Conservation (phyloP, 2,888 invertebrate genomes). For the Thereva nobilitata region DNA sequence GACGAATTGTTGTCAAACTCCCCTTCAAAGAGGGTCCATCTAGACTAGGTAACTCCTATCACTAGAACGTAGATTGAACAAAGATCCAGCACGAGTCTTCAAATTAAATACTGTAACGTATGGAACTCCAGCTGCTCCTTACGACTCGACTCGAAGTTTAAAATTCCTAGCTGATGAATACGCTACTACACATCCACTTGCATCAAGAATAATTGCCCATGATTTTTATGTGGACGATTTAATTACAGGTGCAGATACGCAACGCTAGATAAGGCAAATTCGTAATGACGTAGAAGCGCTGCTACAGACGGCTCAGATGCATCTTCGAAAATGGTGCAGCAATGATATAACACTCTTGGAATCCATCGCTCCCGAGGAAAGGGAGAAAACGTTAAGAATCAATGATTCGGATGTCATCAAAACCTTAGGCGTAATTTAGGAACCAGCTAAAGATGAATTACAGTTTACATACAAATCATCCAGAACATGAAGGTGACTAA, state of each 20-base stretch:
- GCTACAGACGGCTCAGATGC: neutral
- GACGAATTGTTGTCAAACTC: no score
- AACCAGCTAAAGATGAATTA: constrained; percentile 27
- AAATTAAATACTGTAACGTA: constrained; percentile 45
- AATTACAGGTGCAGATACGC: constrained; percentile 37
- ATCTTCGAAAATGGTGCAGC: constrained; percentile 33
- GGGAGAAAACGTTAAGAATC: constrained; percentile 5
- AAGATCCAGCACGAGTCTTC: constrained; percentile 50
- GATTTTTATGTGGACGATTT: constrained; percentile 45
- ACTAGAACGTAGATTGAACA: constrained; percentile 4
- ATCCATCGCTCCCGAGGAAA: constrained; percentile 17
- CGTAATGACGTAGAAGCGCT: neutral
- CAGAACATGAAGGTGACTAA: constrained; percentile 19
- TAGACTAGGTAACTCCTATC: constrained; percentile 9
- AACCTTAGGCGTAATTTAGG: constrained; percentile 37
- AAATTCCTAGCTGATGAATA: neutral
- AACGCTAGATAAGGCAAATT: constrained; percentile 9
- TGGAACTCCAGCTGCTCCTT: constrained; percentile 24
- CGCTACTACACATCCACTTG: constrained; percentile 12
- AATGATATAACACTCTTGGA: constrained; percentile 34
- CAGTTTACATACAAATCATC: neutral
- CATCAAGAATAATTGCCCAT: constrained; percentile 36
- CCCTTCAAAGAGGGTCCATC: constrained; percentile 15
- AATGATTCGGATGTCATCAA: constrained; percentile 25
- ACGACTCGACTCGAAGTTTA: constrained; percentile 3